phyloP scores from a whole-genome alignment of 2,113 vertebrate species.

The Aspidoscelis tigris region DNA sequence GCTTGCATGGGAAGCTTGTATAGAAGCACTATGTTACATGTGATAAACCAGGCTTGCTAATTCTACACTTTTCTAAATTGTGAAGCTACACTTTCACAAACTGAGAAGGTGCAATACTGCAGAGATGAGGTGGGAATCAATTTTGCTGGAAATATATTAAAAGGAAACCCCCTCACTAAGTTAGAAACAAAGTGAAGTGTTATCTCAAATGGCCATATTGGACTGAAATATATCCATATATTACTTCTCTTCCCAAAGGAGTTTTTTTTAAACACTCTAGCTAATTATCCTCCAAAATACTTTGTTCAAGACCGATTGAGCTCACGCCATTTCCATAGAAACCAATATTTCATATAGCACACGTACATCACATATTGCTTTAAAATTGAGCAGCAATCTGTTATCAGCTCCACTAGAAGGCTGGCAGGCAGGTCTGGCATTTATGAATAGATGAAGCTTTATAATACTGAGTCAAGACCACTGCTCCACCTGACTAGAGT shows the following conservation, averaged over 20 bases:
- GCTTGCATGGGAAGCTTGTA: too few species aligned
- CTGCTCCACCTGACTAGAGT: neutral
- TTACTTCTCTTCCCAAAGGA: neutral
- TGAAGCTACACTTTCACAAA: neutral
- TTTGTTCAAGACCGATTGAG: constrained; percentile 1
- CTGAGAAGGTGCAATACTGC: neutral
- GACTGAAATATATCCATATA: neutral
- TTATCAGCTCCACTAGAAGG: constrained; percentile 15
- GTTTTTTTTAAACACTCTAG: neutral
- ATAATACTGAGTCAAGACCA: neutral
- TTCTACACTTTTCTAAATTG: neutral
- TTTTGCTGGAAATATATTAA: neutral
- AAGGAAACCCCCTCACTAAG: constrained; percentile 16
- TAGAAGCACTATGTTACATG: neutral
- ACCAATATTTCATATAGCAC: neutral
- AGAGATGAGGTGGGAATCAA: neutral
- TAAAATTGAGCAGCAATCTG: constrained; percentile 18
- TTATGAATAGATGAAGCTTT: neutral
- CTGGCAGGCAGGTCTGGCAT: neutral
- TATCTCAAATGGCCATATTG: accelerated
- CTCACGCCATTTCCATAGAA: constrained; percentile 31
- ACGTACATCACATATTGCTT: accelerated
- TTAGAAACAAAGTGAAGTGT: neutral
- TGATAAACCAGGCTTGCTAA: neutral
- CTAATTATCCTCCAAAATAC: neutral